Percentiles rank a stretch among this genome's conserved stretches.
These are phyloP conservation scores for Phoebastria nigripes DNA, from an alignment of 2,797 vertebrate genomes.

Conservation along the genomic window DNA sequence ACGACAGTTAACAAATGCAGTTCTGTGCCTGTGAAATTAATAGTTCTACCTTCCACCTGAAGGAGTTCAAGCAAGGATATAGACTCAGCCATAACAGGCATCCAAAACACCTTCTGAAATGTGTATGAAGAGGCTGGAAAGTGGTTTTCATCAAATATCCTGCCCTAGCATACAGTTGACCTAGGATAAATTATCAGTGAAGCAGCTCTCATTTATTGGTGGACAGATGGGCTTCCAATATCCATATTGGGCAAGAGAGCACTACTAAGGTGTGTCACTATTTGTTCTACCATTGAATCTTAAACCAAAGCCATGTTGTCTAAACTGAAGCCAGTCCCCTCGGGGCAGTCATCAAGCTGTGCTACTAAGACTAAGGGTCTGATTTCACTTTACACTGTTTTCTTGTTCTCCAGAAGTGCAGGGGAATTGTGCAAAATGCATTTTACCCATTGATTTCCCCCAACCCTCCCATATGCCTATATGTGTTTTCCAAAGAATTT, in stretches of 20 bases:
- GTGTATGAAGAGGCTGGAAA: not conserved
- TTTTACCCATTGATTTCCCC: not conserved
- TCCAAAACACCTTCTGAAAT: not conserved
- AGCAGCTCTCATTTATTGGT: not conserved
- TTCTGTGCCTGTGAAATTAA: not conserved
- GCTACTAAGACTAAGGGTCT: not conserved
- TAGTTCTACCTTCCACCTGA: not conserved
- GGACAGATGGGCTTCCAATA: not conserved
- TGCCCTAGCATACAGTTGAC: not conserved
- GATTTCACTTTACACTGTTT: not conserved
- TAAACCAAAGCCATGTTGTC: not conserved
- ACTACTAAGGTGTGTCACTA: not conserved
- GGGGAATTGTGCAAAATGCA: not conserved
- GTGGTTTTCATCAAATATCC: not conserved
- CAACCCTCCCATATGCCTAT: not conserved
- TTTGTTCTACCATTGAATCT: not conserved
- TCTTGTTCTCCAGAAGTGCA: not conserved
- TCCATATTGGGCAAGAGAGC: not conserved
- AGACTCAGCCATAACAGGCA: not conserved
- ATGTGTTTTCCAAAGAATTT: not conserved
- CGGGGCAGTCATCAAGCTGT: fast-evolving
- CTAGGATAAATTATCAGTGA: not conserved
- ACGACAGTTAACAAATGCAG: not conserved
- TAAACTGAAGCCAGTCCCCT: not conserved
- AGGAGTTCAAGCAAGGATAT: not conserved